Conservation (phyloP, 2,888 invertebrate genomes). For the Volucella inanis region DNA sequence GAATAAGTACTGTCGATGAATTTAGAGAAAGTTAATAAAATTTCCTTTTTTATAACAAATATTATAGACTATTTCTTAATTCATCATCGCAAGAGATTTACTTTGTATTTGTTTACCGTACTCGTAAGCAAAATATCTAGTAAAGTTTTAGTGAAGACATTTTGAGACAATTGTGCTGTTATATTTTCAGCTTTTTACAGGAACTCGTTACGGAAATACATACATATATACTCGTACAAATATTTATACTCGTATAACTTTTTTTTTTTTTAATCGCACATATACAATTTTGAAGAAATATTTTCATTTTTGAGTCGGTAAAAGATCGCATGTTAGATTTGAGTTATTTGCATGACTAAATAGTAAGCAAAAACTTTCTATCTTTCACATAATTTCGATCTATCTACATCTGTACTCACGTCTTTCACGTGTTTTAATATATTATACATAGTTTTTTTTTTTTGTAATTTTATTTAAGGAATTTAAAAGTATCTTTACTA, state of each 20-base stretch:
- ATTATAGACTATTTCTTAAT: background rate
- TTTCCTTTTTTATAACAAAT: conserved; percentile 2
- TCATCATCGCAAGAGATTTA: background rate
- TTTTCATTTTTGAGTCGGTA: background rate
- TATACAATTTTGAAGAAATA: background rate
- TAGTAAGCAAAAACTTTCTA: conserved; percentile 12
- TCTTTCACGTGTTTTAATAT: background rate
- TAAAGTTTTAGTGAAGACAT: conserved; percentile 4
- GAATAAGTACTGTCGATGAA: conserved; percentile 72
- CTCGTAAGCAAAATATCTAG: background rate
- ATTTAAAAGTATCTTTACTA: no score
- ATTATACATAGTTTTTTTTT: background rate
- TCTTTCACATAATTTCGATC: conserved; percentile 17
- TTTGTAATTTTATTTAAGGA: background rate
- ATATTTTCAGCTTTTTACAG: conserved; percentile 74
- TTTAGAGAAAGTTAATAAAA: conserved; percentile 14
- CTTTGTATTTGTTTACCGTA: background rate
- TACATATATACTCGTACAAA: no score
- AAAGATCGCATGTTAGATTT: conserved; percentile 50
- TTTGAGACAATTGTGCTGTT: conserved; percentile 39
- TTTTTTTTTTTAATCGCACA: conserved; percentile 18
- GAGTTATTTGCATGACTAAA: conserved; percentile 49
- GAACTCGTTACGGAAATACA: conserved; percentile 22
- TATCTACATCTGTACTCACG: conserved; percentile 22
- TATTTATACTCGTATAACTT: no score